Conservation (phyloP, 2,113 vertebrate species). For the Hippocampus abdominalis region DNA sequence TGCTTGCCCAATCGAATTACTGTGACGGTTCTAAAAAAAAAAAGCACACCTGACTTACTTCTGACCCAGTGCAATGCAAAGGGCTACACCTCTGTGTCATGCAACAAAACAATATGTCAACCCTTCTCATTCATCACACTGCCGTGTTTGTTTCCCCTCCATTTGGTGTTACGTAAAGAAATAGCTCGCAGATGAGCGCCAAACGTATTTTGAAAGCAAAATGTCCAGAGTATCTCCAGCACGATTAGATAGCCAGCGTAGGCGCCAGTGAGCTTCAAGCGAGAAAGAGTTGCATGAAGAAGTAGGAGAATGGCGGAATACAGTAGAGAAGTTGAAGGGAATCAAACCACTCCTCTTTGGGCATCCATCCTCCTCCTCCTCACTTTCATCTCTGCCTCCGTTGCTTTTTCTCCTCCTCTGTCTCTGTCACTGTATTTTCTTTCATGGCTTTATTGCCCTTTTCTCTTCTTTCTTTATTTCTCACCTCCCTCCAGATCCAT, state of each 20-base stretch:
- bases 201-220: conserved; percentile 46
- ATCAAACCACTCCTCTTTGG: conserved; percentile 47
- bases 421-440: conserved; percentile 33
- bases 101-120: neutral
- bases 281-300: conserved; percentile 10
- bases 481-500: conserved; percentile 10
- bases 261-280: conserved; percentile 31
- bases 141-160: conserved; percentile 42
- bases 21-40: neutral
- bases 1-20: neutral
- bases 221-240: conserved; percentile 52
- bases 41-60: neutral
- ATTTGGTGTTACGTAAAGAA: conserved; percentile 56
- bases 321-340: neutral
- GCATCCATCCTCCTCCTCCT: conserved; percentile 28
- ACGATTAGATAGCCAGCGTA: conserved; percentile 57
- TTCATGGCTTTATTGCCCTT: conserved; percentile 33
- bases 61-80: neutral
- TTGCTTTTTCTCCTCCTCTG: conserved; percentile 30
- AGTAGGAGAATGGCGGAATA: neutral
- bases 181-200: conserved; percentile 58
- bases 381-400: conserved; percentile 45
- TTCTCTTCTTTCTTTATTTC: conserved; percentile 29
- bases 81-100: neutral
- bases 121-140: conserved; percentile 16